Conservation (phyloP, 2,888 invertebrate genomes). For the Caenorhabditis angaria region DNA sequence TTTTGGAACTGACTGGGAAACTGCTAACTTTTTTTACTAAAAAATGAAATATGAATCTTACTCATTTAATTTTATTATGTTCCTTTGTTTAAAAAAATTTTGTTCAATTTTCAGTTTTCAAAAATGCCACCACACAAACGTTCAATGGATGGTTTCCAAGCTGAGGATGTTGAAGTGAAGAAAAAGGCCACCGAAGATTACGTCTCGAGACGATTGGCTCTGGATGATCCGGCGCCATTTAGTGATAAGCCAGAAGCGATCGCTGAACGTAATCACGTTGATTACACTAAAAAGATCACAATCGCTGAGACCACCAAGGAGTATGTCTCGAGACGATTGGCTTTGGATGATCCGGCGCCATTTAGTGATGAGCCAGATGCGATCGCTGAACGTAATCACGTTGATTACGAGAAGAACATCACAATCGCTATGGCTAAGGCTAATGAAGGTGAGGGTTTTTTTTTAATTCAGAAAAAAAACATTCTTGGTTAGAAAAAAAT, state of each 20-base stretch:
- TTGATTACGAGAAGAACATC: conserved; percentile 85
- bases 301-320: conserved; percentile 86
- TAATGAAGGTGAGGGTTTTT: conserved; percentile 78
- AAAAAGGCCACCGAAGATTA: conserved; percentile 22
- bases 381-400: conserved; percentile 76
- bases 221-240: conserved; percentile 64
- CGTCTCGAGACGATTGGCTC: conserved; percentile 40
- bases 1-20: too few relatives aligned
- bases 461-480: background rate
- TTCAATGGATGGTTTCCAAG: conserved; percentile 25
- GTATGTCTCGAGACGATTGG: conserved; percentile 34
- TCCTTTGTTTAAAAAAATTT: too few relatives aligned
- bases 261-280: conserved; percentile 78
- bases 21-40: too few relatives aligned
- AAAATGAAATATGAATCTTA: too few relatives aligned
- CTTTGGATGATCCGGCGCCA: conserved; percentile 62
- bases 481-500: too few relatives aligned
- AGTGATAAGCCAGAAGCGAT: conserved; percentile 66
- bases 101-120: too few relatives aligned
- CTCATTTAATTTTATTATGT: too few relatives aligned
- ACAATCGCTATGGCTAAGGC: conserved; percentile 84
- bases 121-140: conserved; percentile 41
- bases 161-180: conserved; percentile 33
- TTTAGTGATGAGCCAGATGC: conserved; percentile 67
- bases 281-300: conserved; percentile 85